These are phyloP conservation scores for Melanotaenia maccullochi DNA, from an alignment of 2,797 vertebrate species.

Conservation along the genomic window DNA sequence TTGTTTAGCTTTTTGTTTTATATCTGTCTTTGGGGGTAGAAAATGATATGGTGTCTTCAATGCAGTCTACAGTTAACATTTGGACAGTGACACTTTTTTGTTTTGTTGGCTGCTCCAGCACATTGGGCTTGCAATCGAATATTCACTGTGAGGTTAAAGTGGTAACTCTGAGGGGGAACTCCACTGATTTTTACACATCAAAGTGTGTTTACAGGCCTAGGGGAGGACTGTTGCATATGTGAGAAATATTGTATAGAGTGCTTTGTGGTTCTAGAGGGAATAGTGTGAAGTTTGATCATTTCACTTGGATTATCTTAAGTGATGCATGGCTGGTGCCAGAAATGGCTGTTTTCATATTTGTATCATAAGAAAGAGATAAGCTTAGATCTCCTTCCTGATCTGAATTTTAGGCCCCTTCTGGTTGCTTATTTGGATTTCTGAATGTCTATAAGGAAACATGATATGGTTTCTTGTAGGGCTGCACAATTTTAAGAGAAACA, in stretches of 20 bases:
- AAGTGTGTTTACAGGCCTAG: slow-evolving; percentile 22
- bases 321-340: not conserved
- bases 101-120: slow-evolving; percentile 29
- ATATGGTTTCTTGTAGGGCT: not conserved
- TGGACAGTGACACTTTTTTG: slow-evolving; percentile 24
- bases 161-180: slow-evolving; percentile 21
- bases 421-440: no score
- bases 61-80: slow-evolving; percentile 47
- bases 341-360: not conserved
- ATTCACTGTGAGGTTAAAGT: slow-evolving; percentile 27
- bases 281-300: slow-evolving; percentile 5
- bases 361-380: not conserved
- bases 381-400: not conserved
- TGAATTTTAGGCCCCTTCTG: not conserved
- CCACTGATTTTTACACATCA: slow-evolving; percentile 21
- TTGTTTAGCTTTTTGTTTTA: not conserved
- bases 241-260: not conserved
- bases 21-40: slow-evolving; percentile 4
- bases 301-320: slow-evolving; percentile 1
- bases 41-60: slow-evolving; percentile 37
- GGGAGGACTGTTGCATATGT: not conserved
- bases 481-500: not conserved
- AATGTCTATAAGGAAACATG: not conserved
- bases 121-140: slow-evolving; percentile 11
- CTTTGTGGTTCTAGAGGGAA: slow-evolving; percentile 4